phyloP scores from a whole-genome alignment of 2,888 invertebrate genomes.

The Spisula subtruncata region DNA sequence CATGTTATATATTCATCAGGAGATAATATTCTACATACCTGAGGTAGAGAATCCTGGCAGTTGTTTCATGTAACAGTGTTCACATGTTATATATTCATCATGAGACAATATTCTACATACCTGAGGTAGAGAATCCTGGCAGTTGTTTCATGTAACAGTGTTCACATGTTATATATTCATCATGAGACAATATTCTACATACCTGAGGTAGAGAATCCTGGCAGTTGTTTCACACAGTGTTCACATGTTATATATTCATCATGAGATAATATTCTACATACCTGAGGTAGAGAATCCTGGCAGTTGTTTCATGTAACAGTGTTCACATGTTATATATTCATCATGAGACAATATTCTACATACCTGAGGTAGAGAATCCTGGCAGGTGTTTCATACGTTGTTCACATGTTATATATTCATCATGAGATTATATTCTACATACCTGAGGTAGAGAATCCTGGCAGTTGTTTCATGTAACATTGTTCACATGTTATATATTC shows the following conservation, averaged over 20 bases:
- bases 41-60: neutral
- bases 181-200: slow-evolving; percentile 78
- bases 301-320: slow-evolving; percentile 26
- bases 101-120: slow-evolving; percentile 82
- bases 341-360: slow-evolving; percentile 80
- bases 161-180: slow-evolving; percentile 75
- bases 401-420: slow-evolving; percentile 75
- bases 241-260: slow-evolving; percentile 76
- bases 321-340: slow-evolving; percentile 73
- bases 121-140: slow-evolving; percentile 67
- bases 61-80: slow-evolving; percentile 33
- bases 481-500: slow-evolving; percentile 73
- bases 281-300: slow-evolving; percentile 72
- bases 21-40: slow-evolving; percentile 85
- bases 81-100: slow-evolving; percentile 76
- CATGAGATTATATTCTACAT: slow-evolving; percentile 78
- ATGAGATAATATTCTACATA: slow-evolving; percentile 81
- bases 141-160: slow-evolving; percentile 33
- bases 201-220: slow-evolving; percentile 78
- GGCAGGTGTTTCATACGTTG: slow-evolving; percentile 20
- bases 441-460: slow-evolving; percentile 78
- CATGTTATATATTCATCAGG: slow-evolving; percentile 76
- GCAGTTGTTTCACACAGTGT: slow-evolving; percentile 22
- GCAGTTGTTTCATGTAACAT: slow-evolving; percentile 19
- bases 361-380: slow-evolving; percentile 78